Evolutionary conservation across 2,797 vertebrate genomes (phyloP), one percentile per base, ranked within the genome.

Genomic region (Cyclura pinguis): DNA sequence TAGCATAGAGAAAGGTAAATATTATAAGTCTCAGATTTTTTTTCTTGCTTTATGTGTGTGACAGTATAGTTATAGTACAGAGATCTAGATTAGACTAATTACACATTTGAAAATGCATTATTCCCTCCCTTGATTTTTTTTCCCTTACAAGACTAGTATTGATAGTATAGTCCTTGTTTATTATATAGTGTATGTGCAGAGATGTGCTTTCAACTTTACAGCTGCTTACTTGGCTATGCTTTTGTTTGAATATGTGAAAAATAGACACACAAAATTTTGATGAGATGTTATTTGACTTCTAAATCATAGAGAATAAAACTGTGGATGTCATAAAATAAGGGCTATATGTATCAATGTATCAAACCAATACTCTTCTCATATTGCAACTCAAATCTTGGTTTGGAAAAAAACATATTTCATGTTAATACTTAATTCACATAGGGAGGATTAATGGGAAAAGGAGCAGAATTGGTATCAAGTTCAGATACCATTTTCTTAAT

Each of bases 41-140:
- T 88, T 59, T 83, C 20, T 74, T 88, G 80, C 69, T 47, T 57
- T 73, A 35, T 24, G n/a, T 88, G 24, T 88, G 35, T 83, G 29
- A 3, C 47, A 38, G 27, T 57, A 83, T 59, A 27, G 82, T 47
- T 83, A 88, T 42, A 73, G 27, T 24, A 0, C 69, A 74, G 78
- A 57, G 24, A 83, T 83, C 18, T 88, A 83, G 80, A 88, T 88
- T 83, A 82, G 67, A 80, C 24, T n/a, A n/a, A 47, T 72, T 73
- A 20, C 57, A 32, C 50, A 74, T 42, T 47, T 62, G 14, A 77
- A 86, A 47, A 77, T 62, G 14, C n/a, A 29, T 35, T 77, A 29
- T 47, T 42, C 35, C 18, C 67, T n/a, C 16, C 42, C 1, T n/a
- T 14, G 3, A 1, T 69, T 9, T 1, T 12, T 12, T 52, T 27